Conservation (phyloP, 2,113 vertebrate species). For the Romanogobio albipinnatus region DNA sequence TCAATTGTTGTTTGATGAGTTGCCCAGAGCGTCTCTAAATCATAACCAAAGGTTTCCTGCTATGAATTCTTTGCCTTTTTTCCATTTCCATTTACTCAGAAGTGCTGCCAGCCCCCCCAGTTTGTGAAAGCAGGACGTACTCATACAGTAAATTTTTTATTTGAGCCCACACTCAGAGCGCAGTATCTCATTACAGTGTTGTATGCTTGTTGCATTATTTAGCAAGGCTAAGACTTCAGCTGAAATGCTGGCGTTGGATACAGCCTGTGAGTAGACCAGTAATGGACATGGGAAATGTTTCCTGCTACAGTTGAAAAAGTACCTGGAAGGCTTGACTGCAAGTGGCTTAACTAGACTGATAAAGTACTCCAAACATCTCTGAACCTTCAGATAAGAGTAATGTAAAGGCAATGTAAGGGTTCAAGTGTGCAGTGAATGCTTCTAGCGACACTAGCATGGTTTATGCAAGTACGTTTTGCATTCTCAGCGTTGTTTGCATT, state of each 20-base stretch:
- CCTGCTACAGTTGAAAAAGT: neutral
- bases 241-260: conserved; percentile 8
- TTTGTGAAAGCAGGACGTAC: neutral
- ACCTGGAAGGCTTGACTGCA: neutral
- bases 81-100: conserved; percentile 21
- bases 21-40: neutral
- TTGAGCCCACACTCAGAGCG: neutral
- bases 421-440: neutral
- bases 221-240: conserved; percentile 40
- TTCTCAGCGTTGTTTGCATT: neutral
- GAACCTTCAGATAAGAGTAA: neutral
- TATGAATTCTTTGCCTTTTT: neutral
- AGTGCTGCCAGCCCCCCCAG: neutral
- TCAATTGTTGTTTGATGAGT: conserved; percentile 21
- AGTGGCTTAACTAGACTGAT: neutral
- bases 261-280: conserved; percentile 4
- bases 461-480: neutral
- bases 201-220: conserved; percentile 61
- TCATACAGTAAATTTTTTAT: neutral
- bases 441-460: neutral
- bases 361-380: neutral
- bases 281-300: conserved; percentile 5
- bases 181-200: conserved; percentile 52
- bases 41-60: neutral
- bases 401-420: neutral